Percentiles rank a stretch among this genome's conserved stretches.
Conservation (phyloP, 2,888 invertebrate genomes). For the Calameuta idolon region DNA sequence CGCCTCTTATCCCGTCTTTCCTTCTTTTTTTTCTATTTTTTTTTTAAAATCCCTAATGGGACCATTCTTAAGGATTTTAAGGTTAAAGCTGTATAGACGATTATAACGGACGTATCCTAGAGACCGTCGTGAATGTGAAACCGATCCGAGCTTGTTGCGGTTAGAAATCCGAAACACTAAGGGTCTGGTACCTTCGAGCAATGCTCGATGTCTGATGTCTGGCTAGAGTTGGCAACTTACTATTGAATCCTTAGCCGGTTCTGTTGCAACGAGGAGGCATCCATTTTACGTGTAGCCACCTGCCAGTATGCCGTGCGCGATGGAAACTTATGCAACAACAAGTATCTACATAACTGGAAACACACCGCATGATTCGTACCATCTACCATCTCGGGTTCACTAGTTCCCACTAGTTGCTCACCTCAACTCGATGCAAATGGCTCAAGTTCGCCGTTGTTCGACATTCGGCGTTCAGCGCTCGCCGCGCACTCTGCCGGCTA, state of each 20-base stretch:
- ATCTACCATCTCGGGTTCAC: not conserved
- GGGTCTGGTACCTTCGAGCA: constrained; percentile 47
- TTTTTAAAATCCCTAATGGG: not conserved
- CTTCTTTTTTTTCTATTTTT: not conserved
- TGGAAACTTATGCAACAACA: constrained; percentile 9
- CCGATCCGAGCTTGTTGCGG: constrained; percentile 36
- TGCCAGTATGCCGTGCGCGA: not conserved
- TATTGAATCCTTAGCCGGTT: not conserved
- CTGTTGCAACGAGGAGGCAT: not conserved
- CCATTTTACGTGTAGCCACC: not conserved
- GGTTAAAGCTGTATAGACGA: not conserved
- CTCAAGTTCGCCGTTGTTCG: constrained; percentile 14
- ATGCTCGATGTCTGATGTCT: constrained; percentile 46
- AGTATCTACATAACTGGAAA: constrained; percentile 11
- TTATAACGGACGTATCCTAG: not conserved
- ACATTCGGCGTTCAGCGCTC: constrained; percentile 18
- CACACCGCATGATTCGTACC: constrained; percentile 7
- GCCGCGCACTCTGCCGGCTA: constrained; percentile 20
- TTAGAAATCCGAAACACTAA: constrained; percentile 48
- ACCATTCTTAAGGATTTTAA: not conserved
- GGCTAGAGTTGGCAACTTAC: not conserved
- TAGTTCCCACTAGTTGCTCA: constrained; percentile 21
- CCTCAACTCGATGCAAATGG: constrained; percentile 19
- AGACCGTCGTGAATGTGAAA: constrained; percentile 1
- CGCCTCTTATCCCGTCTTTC: not conserved